Base-by-base conservation (phyloP, 2,113 vertebrate species). In the Tympanuchus pallidicinctus region DNA sequence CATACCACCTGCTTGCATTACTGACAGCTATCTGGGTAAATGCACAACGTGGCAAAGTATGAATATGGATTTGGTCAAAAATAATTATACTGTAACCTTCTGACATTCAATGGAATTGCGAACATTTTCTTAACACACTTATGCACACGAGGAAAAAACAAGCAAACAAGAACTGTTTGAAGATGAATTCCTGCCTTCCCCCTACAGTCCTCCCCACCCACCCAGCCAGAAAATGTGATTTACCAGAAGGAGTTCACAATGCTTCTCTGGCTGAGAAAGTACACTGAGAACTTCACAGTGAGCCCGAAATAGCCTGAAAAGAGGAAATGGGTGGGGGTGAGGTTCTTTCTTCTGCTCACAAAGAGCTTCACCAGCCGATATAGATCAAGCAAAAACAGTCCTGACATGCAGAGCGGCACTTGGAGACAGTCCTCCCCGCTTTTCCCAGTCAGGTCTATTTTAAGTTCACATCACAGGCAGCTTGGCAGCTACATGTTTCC, bases 391-490 rank as follows among this genome's bases (percentile, higher is more conserved):
- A 78, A 95, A 96, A 96, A 96, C 95, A 96, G 92, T 80, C 96
- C 94, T 95, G 90, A 96, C 85, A 96, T 72, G 90, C 77, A 36
- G 95, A 94, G 95, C 82, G 4, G 86, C 96, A 93, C 94, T 96
- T 91, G 94, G 95, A 94, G 94, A 97, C 90, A 95, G 92, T 95
- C 96, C 95, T 96, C 95, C 96, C 96, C 97, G 97, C 96, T 97
- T 97, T 97, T 97, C 97, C 97, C 97, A 97, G 97, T 96, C 97
- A 96, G 95, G 77, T 94, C 97, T 98, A 98, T 98, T 98, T 98
- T 97, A 97, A 98, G 97, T 87, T 82, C 96, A 85, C 94, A 95
- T 96, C 96, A 96, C 93, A 98, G 97, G 96, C 97, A 97, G 97
- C 97, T 97, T 98, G 98, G 97, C 98, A 98, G 97, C 92, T 92